Conservation (phyloP, 2,113 vertebrate genomes). For the Nerophis ophidion region DNA sequence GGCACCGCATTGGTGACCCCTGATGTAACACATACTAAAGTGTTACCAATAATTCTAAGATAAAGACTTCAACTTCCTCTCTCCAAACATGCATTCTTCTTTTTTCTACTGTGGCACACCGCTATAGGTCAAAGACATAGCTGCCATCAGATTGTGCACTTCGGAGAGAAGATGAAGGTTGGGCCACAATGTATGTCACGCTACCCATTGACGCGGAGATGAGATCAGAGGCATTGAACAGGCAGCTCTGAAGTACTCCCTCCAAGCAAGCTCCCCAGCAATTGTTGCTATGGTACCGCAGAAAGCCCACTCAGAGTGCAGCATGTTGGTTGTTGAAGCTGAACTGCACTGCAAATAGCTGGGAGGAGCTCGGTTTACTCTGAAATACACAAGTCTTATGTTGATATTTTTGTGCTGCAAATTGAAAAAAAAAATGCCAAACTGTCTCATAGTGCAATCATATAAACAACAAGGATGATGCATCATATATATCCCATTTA, state of each 20-base stretch:
- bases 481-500: conserved; percentile 26
- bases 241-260: conserved; percentile 48
- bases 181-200: conserved; percentile 30
- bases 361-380: conserved; percentile 34
- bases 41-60: too few species aligned
- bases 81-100: too few species aligned
- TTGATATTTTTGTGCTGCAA: not conserved
- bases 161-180: conserved; percentile 44
- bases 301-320: conserved; percentile 55
- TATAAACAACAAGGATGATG: conserved; percentile 26
- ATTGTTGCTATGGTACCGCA: conserved; percentile 64
- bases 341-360: conserved; percentile 50
- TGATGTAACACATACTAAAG: not conserved
- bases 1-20: too few species aligned
- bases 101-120: conserved; percentile 18
- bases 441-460: not conserved
- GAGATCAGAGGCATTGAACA: conserved; percentile 57
- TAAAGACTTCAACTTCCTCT: too few species aligned
- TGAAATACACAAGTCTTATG: not conserved
- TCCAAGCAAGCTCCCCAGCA: conserved; percentile 56
- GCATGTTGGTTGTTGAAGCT: conserved; percentile 47
- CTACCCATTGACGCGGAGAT: conserved; percentile 51
- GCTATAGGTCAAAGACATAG: conserved; percentile 15
- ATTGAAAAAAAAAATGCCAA: not conserved
- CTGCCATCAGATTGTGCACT: not conserved